Evolutionary conservation across 2,888 invertebrate genomes (phyloP).

Genomic region (Thecophora atra): DNA sequence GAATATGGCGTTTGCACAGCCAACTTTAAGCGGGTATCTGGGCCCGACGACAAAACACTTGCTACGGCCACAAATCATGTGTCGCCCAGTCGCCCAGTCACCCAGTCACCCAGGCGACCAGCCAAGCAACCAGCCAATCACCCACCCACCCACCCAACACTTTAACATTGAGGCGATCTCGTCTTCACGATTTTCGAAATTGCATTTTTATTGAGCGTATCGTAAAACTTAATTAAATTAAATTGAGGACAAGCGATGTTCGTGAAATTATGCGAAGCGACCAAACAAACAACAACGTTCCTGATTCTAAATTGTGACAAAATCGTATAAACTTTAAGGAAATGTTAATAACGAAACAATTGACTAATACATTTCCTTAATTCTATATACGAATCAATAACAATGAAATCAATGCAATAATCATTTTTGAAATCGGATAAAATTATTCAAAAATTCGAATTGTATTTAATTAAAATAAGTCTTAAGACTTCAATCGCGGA

Average conservation of each 20-base stretch:
- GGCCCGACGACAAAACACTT: constrained; percentile 17
- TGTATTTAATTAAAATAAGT: constrained; percentile 1
- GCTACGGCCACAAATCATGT: constrained; percentile 11
- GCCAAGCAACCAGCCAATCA: not conserved
- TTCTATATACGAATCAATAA: not conserved
- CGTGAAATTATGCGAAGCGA: not conserved
- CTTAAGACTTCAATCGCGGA: too few species aligned
- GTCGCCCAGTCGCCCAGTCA: not conserved
- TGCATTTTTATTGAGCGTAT: constrained; percentile 59
- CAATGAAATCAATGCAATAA: not conserved
- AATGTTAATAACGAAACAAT: not conserved
- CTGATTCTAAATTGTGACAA: constrained; percentile 2
- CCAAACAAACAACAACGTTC: not conserved
- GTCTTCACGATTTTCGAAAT: constrained; percentile 46
- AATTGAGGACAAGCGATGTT: constrained; percentile 53
- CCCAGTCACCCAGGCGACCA: not conserved
- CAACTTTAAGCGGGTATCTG: constrained; percentile 42
- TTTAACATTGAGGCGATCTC: constrained; percentile 20
- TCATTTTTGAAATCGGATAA: not conserved
- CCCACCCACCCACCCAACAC: not conserved
- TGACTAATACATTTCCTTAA: not conserved
- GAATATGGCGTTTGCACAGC: constrained; percentile 42
- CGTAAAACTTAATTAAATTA: constrained; percentile 58
- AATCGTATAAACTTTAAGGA: not conserved
- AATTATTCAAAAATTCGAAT: not conserved